These are phyloP conservation scores for Coenobita brevimanus DNA, from an alignment of 1,140 invertebrate species.

Conservation along the genomic window DNA sequence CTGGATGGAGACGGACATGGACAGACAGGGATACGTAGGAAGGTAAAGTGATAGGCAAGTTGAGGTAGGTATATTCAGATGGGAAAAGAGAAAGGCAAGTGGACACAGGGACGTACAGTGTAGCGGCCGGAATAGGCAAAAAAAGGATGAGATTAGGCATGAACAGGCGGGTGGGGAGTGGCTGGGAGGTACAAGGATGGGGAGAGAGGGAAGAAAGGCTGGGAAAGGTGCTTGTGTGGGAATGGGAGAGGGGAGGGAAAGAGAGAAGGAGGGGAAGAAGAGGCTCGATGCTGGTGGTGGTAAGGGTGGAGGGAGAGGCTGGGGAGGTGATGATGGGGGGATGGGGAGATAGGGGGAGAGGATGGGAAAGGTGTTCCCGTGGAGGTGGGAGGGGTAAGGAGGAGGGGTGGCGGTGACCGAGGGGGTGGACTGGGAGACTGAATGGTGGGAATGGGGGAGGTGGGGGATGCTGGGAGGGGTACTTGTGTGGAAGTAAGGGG, in stretches of 20 bases:
- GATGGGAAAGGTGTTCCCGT: no score
- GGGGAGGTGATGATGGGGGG: neutral
- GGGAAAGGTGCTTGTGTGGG: neutral
- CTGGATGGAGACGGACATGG: neutral
- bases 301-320: neutral
- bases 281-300: no score
- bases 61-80: neutral
- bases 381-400: neutral
- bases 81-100: neutral
- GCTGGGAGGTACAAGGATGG: neutral
- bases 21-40: neutral
- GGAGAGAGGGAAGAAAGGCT: neutral
- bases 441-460: neutral
- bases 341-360: neutral
- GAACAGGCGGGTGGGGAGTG: neutral
- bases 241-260: neutral
- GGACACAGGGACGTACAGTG: neutral
- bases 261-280: neutral
- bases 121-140: neutral
- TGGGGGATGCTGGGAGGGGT: neutral
- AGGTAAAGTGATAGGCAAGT: neutral
- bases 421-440: neutral
- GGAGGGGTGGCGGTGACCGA: neutral
- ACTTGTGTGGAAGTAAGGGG: neutral
- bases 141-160: neutral